phyloP scores from a whole-genome alignment of 2,888 invertebrate species.

The Acanthosoma haemorrhoidale region DNA sequence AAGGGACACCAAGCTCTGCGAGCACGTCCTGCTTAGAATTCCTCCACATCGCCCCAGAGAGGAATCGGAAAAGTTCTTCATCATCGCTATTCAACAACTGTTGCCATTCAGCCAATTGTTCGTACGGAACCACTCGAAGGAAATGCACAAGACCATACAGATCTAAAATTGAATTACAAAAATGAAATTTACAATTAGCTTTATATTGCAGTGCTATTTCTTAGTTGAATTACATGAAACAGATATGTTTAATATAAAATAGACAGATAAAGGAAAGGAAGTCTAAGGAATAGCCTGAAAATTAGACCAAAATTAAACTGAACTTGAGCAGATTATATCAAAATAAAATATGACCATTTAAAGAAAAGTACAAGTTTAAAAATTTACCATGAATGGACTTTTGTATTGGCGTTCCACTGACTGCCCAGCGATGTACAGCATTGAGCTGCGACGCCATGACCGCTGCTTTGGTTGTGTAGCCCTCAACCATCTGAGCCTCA shows the following conservation, averaged over 20 bases:
- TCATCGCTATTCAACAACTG: conserved; percentile 49
- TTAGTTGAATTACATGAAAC: too few species aligned
- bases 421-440: conserved; percentile 64
- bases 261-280: conserved; percentile 45
- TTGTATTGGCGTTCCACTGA: conserved; percentile 69
- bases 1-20: conserved; percentile 61
- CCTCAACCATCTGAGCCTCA: conserved; percentile 75
- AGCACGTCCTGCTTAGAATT: conserved; percentile 62
- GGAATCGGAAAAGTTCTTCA: conserved; percentile 50
- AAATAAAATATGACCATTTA: neutral
- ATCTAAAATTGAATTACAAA: conserved; percentile 45
- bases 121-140: conserved; percentile 54
- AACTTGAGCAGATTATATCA: neutral
- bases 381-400: conserved; percentile 51
- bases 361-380: neutral
- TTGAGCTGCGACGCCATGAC: conserved; percentile 57
- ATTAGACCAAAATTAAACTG: neutral
- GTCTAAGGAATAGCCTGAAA: neutral
- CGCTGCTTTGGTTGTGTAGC: conserved; percentile 53
- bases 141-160: conserved; percentile 57
- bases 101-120: conserved; percentile 52
- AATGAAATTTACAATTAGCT: too few species aligned
- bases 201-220: too few species aligned
- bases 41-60: conserved; percentile 61
- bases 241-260: conserved; percentile 32